Conservation (phyloP, 2,888 invertebrate genomes). For the Lutraria lutraria region DNA sequence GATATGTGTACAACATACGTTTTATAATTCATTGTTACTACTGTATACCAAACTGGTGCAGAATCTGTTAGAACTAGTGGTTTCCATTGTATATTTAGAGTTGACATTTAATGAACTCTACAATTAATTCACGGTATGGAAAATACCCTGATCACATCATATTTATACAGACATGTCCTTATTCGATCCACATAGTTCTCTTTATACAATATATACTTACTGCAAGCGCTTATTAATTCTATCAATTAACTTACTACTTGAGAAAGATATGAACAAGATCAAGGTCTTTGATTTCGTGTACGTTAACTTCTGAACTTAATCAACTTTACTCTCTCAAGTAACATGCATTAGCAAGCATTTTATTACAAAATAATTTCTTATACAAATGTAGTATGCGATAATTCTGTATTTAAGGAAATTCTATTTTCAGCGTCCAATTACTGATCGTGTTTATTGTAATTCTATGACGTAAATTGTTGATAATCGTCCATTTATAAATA, state of each 20-base stretch:
- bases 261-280: background rate
- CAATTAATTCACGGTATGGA: background rate
- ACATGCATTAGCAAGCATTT: background rate
- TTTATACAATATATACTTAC: background rate
- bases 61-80: no score
- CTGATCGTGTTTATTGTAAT: background rate
- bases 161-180: no score
- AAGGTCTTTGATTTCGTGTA: background rate
- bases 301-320: background rate
- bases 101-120: background rate
- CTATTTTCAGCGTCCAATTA: constrained; percentile 1
- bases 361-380: background rate
- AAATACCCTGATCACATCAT: background rate
- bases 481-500: background rate
- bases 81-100: background rate
- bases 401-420: background rate
- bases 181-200: background rate
- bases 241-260: background rate
- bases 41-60: no score
- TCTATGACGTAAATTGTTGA: background rate
- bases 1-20: no score
- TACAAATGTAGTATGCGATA: constrained; percentile 18
- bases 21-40: no score
- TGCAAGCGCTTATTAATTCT: background rate
- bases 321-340: background rate